phyloP scores from a whole-genome alignment of 2,888 invertebrate species.

The Cosmia trapezina region DNA sequence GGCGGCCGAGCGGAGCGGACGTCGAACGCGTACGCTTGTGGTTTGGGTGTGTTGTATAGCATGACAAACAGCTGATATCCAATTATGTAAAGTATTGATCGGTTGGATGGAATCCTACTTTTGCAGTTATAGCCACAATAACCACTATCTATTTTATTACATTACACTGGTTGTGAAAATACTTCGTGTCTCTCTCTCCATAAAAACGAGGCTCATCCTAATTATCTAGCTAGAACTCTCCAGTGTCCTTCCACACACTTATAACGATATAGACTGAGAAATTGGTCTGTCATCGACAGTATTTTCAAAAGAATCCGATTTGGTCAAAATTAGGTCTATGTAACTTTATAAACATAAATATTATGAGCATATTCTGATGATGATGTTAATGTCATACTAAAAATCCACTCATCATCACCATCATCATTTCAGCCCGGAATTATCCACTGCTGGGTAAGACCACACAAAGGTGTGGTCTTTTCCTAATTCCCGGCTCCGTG shows the following conservation, averaged over 20 bases:
- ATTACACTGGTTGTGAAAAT: neutral
- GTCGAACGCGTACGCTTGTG: constrained; percentile 57
- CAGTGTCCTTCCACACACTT: neutral
- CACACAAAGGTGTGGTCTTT: no score
- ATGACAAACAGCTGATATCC: constrained; percentile 45
- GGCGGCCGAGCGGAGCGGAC: constrained; percentile 57
- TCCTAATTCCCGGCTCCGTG: no score
- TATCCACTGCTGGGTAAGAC: no score
- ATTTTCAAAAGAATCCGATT: neutral
- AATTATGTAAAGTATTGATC: constrained; percentile 43
- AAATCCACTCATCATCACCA: neutral
- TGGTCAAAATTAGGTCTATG: neutral
- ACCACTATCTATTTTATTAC: neutral
- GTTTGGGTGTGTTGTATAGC: constrained; percentile 42
- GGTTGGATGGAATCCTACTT: constrained; percentile 31
- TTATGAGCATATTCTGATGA: neutral
- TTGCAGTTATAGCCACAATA: neutral
- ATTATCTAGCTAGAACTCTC: neutral
- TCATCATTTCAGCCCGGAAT: no score
- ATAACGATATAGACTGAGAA: neutral
- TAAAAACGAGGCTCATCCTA: no score
- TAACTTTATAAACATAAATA: neutral
- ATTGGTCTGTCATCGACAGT: neutral
- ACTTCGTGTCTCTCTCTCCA: no score
- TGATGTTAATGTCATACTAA: neutral